Conservation (phyloP, 2,888 invertebrate genomes). For the Pollenia griseotomentosa region DNA sequence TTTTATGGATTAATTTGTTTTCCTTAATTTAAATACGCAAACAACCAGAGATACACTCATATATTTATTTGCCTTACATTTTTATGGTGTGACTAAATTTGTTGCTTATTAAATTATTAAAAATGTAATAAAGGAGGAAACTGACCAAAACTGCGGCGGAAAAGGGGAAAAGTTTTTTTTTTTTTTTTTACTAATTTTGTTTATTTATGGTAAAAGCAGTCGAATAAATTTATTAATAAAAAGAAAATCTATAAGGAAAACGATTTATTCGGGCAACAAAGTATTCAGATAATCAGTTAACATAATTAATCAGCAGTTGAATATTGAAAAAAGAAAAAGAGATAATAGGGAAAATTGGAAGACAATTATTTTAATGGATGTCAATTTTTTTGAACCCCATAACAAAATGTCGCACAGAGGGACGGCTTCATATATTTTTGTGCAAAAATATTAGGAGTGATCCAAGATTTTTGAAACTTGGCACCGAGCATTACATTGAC, state of each 20-base stretch:
- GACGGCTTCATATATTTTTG: too few species aligned
- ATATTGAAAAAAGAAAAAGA: neutral
- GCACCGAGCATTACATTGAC: too few species aligned
- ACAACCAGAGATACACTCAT: neutral
- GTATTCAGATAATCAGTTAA: constrained; percentile 67
- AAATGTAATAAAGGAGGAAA: neutral
- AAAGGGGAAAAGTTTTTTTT: neutral
- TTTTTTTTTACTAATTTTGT: neutral
- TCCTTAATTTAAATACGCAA: constrained; percentile 7
- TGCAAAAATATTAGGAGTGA: too few species aligned
- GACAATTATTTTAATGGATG: too few species aligned
- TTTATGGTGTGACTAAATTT: neutral
- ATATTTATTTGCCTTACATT: neutral
- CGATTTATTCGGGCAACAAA: constrained; percentile 3
- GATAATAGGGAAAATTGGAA: neutral
- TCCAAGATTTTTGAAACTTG: too few species aligned
- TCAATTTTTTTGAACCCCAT: too few species aligned
- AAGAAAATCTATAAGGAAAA: neutral
- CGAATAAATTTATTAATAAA: constrained; percentile 5
- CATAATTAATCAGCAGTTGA: constrained; percentile 80
- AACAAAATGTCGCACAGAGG: too few species aligned
- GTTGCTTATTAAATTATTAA: neutral
- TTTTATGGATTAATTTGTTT: constrained; percentile 40
- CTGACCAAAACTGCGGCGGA: neutral
- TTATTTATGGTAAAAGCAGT: neutral